These are phyloP conservation scores for Steinernema khuongi DNA, from an alignment of 1,140 invertebrate genomes.

Conservation along the genomic window DNA sequence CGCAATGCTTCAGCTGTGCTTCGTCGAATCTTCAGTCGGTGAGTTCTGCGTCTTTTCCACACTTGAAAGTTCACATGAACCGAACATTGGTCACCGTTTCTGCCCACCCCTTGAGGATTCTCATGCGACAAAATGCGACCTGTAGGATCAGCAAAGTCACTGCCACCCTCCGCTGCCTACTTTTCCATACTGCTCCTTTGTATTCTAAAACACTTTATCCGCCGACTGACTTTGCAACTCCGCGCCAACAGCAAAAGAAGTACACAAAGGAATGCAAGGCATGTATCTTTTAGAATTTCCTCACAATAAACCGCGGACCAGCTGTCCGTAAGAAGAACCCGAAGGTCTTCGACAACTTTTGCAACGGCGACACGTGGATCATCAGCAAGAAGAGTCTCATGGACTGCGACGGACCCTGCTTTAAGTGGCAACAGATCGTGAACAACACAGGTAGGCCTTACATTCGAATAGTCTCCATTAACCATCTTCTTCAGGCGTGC, in stretches of 20 bases:
- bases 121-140: too few species aligned
- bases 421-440: constrained; percentile 48
- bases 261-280: constrained; percentile 4
- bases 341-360: constrained; percentile 41
- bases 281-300: constrained; percentile 40
- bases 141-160: too few species aligned
- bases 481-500: constrained; percentile 10
- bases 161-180: too few species aligned
- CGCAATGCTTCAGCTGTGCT: constrained; percentile 43
- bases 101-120: too few species aligned
- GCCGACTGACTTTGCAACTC: too few species aligned
- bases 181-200: too few species aligned
- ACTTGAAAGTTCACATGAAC: constrained; percentile 15
- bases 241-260: not conserved
- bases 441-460: constrained; percentile 43
- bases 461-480: constrained; percentile 14
- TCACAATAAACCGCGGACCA: constrained; percentile 41
- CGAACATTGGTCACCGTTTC: not conserved
- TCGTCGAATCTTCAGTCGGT: constrained; percentile 45
- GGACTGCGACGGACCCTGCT: constrained; percentile 44
- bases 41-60: not conserved
- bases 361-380: constrained; percentile 44
- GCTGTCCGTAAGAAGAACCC: constrained; percentile 35
- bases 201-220: too few species aligned
- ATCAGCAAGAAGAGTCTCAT: constrained; percentile 41